Evolutionary conservation across 2,113 vertebrate genomes (phyloP).

Genomic region (Cygnus atratus): DNA sequence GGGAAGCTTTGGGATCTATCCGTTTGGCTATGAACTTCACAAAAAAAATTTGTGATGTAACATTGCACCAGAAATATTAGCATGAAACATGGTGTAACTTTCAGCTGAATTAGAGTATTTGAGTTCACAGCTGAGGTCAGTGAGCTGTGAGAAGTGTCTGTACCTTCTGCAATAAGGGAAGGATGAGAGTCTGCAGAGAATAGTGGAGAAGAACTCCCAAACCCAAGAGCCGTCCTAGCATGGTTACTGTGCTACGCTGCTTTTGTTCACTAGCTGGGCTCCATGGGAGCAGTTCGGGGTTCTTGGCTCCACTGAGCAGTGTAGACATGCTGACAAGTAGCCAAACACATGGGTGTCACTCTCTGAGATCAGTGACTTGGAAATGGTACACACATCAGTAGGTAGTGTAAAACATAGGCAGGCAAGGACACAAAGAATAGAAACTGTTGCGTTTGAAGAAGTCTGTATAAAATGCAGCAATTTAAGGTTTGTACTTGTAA

Average conservation of each 20-base stretch:
- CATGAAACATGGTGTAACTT: not conserved
- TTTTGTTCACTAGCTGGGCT: not conserved
- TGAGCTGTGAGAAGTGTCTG: not conserved
- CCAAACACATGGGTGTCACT: not conserved
- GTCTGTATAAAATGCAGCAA: not conserved
- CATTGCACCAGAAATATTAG: not conserved
- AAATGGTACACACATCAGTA: not conserved
- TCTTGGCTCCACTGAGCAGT: accelerated
- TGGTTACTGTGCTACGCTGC: not conserved
- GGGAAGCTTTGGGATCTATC: not conserved
- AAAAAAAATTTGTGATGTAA: not conserved
- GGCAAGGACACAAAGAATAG: not conserved
- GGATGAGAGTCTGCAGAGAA: not conserved
- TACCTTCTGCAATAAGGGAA: not conserved
- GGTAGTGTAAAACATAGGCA: not conserved
- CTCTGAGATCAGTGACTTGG: not conserved
- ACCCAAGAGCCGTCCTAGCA: not conserved
- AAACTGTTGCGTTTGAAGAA: not conserved
- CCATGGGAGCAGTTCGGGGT: not conserved
- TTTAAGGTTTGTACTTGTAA: not conserved
- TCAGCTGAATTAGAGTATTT: not conserved
- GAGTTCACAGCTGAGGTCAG: not conserved
- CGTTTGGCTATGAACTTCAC: not conserved
- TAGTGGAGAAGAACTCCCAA: not conserved
- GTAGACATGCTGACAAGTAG: not conserved